Evolutionary conservation across 2,888 invertebrate genomes (phyloP).

Genomic region (Teinopalpus imperialis): DNA sequence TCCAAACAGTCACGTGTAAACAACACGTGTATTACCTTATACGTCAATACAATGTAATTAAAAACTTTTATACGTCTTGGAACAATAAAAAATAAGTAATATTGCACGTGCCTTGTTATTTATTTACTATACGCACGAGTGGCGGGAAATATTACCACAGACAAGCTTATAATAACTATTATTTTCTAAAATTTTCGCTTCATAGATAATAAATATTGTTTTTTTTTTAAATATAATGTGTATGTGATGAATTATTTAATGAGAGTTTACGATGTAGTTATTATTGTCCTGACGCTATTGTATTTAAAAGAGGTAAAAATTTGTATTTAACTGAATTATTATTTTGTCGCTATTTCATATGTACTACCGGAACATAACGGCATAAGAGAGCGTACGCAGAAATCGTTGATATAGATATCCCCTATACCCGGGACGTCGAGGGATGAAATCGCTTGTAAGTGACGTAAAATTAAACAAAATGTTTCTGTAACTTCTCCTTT

Average conservation of each 20-base stretch:
- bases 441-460: too few species aligned
- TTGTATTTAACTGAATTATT: too few species aligned
- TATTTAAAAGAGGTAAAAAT: conserved; percentile 40
- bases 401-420: too few species aligned
- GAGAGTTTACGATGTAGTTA: conserved; percentile 29
- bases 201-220: conserved; percentile 9
- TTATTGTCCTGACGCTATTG: conserved; percentile 33
- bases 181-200: conserved; percentile 6
- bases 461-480: too few species aligned
- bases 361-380: too few species aligned
- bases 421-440: too few species aligned
- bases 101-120: conserved; percentile 1
- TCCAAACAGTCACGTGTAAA: conserved; percentile 3
- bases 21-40: conserved; percentile 3
- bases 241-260: conserved; percentile 35
- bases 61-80: conserved; percentile 14
- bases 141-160: conserved; percentile 10
- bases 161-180: not conserved
- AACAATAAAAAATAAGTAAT: conserved; percentile 9
- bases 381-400: too few species aligned
- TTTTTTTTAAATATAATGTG: conserved; percentile 8
- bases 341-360: too few species aligned
- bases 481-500: too few species aligned
- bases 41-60: conserved; percentile 3
- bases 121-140: not conserved